These are phyloP conservation scores for Caenorhabditis becei DNA, from an alignment of 2,888 invertebrate genomes.

Conservation along the genomic window DNA sequence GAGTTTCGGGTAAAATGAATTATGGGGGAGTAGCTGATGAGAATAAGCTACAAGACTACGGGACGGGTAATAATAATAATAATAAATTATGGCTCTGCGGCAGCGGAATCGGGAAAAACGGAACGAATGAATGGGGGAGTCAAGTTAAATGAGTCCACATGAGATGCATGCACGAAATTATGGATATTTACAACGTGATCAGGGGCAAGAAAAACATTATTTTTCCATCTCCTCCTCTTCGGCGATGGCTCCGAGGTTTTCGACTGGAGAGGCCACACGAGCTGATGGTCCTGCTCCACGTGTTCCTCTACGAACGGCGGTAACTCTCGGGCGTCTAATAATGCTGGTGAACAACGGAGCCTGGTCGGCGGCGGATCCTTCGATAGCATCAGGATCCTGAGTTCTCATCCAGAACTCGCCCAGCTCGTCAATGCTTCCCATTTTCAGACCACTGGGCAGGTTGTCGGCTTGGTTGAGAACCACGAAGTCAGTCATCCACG, in stretches of 20 bases:
- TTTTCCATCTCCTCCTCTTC: constrained; percentile 39
- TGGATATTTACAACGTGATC: not conserved
- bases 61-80: too few species aligned
- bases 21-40: too few species aligned
- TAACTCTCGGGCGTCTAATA: not conserved
- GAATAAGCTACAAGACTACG: too few species aligned
- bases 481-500: constrained; percentile 59
- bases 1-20: too few species aligned
- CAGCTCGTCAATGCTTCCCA: constrained; percentile 24
- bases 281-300: constrained; percentile 21
- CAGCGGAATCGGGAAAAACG: too few species aligned
- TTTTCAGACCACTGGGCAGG: constrained; percentile 27
- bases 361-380: not conserved
- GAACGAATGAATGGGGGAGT: too few species aligned
- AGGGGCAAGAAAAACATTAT: not conserved
- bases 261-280: not conserved
- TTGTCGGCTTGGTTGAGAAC: constrained; percentile 42
- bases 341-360: constrained; percentile 1
- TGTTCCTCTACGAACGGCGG: constrained; percentile 1
- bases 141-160: not conserved
- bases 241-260: constrained; percentile 19
- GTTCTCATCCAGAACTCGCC: constrained; percentile 32
- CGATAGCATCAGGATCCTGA: constrained; percentile 44
- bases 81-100: too few species aligned
- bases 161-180: not conserved